Evolutionary conservation across 2,113 vertebrate species (phyloP), one percentile per base, ranked within the genome.

Genomic region (Apus apus): DNA sequence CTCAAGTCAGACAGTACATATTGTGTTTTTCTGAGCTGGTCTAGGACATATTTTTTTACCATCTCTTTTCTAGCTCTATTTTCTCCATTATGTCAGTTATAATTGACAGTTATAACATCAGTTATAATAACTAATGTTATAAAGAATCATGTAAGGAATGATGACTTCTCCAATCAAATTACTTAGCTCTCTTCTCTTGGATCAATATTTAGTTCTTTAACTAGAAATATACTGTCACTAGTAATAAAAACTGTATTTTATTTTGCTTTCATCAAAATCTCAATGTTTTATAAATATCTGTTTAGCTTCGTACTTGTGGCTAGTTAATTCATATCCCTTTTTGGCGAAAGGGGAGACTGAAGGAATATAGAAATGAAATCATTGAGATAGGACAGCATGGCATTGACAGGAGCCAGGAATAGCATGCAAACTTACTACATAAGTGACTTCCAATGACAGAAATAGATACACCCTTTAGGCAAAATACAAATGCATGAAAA

Each of bases 391-490:
- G 62, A 54, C 66, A 87, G 54, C 17, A 58, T 30, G 64, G 82
- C 67, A 77, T 12, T 75, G 93, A 36, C 92, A 96, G 88, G 53
- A 84, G 82, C 38, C 85, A 87, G 73, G 79, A 92, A 89, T 15
- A 94, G 68, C 74, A 78, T 45, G 65, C 57, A 86, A 57, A 74
- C 45, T 65, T 51, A 5, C 38, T 88, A 87, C 82, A 48, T 76
- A 54, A 97, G 57, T 94, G 87, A 79, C 56, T 94, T 50, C 70
- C 83, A 75, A 1, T 89, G 92, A 89, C 93, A 90, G 94, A 87
- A 95, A 95, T 95, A 95, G 94, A 93, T 80, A 45, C 19, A 61
- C 46, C 93, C 96, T 96, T 85, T 57, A 89, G 94, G 96, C 96
- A 87, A 96, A 94, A 93, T 92, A 93, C 57, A 92, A 93, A 84